Base-by-base conservation (phyloP, 2,113 vertebrate species). In the Campylomormyrus tamandua region DNA sequence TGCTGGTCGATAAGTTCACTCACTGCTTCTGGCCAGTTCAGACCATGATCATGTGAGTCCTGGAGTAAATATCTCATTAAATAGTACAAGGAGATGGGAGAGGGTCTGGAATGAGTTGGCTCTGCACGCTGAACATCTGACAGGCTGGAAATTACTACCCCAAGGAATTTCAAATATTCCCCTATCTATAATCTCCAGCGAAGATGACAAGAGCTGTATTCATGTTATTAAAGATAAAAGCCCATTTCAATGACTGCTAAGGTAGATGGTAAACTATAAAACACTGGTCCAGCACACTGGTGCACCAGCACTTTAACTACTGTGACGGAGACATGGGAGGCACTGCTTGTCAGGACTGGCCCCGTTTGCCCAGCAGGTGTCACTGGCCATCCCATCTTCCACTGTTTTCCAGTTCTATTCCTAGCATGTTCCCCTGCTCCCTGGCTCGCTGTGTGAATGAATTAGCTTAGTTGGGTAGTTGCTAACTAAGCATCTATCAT, bases 191-290 rank as follows among this genome's bases (percentile, higher is more conserved):
- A 85, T 46, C 83, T 85, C 42, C 42, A 85, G 45, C 8, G 2
- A 85, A 85, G 83, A 85, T 24, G 83, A 85, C 42, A 85, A 48
- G 83, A 85, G 42, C 46, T 85, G 83, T 85, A 85, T 85, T 85
- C 83, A 85, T 85, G 74, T 42, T 42, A 80, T 49, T 49, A 49
- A 49, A 49, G 83, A 46, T 45, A 46, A 46, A 83, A 83, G 42
- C 21, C 80, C 35, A 46, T 46, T 83, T 83, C 17, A 24, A n/a
- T 46, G 45, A 6, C 39, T 0, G 17, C 45, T 46, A 83, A 46
- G 45, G 45, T 10, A 24, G 35, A 24, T 4, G 62, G 9, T 10
- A 9, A 66, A 27, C 8, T 3, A 27, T 70, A 31, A 70, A 70
- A 70, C 62, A 70, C n/a, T 56, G n/a, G 62, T 31, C 74, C 15